These are phyloP conservation scores for Butorides virescens DNA, from an alignment of 2,113 vertebrate genomes.

Conservation along the genomic window DNA sequence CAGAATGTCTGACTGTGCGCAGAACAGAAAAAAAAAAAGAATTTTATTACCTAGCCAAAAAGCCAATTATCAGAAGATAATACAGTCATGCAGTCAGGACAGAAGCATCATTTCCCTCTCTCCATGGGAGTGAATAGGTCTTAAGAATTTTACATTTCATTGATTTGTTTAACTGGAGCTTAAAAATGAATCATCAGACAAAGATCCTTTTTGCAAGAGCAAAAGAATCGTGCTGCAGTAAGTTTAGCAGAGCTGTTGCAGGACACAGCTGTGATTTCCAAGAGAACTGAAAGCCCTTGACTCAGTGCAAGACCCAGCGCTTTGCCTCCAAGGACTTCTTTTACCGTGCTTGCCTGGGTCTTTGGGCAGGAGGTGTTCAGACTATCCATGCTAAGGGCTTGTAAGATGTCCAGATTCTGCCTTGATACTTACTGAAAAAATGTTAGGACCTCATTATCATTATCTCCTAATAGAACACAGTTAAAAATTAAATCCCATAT, in stretches of 20 bases:
- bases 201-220: background rate
- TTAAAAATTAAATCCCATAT: background rate
- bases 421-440: background rate
- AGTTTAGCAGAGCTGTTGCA: background rate
- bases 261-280: background rate
- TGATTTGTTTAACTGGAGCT: conserved; percentile 34
- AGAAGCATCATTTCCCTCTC: conserved; percentile 20
- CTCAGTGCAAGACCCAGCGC: background rate
- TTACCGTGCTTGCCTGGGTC: background rate
- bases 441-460: background rate
- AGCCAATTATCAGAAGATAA: conserved; percentile 31
- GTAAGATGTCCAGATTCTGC: background rate
- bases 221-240: background rate
- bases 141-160: conserved; percentile 37
- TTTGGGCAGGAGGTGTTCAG: background rate
- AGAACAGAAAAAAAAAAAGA: background rate
- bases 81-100: background rate
- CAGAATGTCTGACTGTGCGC: background rate
- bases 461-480: background rate
- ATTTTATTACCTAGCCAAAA: conserved; percentile 10
- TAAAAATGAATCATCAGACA: background rate
- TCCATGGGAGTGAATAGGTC: background rate
- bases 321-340: background rate
- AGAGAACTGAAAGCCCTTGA: background rate
- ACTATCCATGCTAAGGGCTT: background rate